phyloP scores from a whole-genome alignment of 2,888 invertebrate genomes.

The Anagyrus pseudococci region DNA sequence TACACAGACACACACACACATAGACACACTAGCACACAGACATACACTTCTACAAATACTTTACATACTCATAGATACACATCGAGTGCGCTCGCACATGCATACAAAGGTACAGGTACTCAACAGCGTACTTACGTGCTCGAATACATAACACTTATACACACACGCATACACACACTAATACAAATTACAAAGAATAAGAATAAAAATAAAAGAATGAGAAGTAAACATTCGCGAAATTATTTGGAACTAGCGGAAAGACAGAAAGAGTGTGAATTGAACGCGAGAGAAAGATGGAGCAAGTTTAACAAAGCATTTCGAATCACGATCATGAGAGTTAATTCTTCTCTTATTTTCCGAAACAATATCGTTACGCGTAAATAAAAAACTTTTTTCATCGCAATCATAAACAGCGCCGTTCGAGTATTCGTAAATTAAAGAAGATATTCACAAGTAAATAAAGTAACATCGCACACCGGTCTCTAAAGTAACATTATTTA shows the following conservation, averaged over 20 bases:
- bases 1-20: conserved; percentile 2
- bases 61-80: too few relatives aligned
- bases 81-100: too few relatives aligned
- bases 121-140: too few relatives aligned
- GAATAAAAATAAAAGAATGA: too few relatives aligned
- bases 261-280: too few relatives aligned
- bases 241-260: too few relatives aligned
- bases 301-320: background rate
- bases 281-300: conserved; percentile 20
- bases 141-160: too few relatives aligned
- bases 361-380: background rate
- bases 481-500: background rate
- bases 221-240: too few relatives aligned
- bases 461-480: background rate
- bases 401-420: background rate
- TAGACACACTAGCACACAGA: too few relatives aligned
- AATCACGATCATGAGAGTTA: background rate
- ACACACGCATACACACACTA: conserved; percentile 1
- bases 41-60: too few relatives aligned
- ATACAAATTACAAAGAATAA: background rate
- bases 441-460: background rate
- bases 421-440: background rate
- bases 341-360: background rate
- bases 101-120: too few relatives aligned
- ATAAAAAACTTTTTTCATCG: background rate